These are phyloP conservation scores for Aphyosemion australe DNA, from an alignment of 2,113 vertebrate species.

Conservation along the genomic window DNA sequence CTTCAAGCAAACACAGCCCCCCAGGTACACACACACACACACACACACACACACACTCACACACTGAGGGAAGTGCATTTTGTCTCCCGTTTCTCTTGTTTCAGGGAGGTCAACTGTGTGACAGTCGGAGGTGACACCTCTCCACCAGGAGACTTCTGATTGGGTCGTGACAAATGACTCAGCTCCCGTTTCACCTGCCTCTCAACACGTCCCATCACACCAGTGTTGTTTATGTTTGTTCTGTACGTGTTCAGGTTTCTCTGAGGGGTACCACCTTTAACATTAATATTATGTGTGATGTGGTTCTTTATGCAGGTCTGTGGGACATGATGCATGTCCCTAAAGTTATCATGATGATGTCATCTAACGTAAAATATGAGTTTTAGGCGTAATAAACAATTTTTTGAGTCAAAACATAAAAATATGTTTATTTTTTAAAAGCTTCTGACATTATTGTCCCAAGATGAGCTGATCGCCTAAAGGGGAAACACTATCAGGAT, in stretches of 20 bases:
- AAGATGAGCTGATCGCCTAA: no score
- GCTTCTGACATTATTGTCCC: not conserved
- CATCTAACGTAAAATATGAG: no score
- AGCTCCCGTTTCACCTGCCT: slow-evolving; percentile 60
- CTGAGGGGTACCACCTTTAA: no score
- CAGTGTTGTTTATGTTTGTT: slow-evolving; percentile 2
- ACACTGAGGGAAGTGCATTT: slow-evolving; percentile 47
- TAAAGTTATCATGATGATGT: not conserved
- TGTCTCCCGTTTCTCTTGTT: slow-evolving; percentile 70
- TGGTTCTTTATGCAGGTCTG: no score
- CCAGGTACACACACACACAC: slow-evolving; percentile 23
- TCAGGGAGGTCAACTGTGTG: slow-evolving; percentile 75
- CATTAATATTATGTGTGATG: no score
- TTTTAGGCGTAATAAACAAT: no score
- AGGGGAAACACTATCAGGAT: not conserved
- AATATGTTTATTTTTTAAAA: not conserved
- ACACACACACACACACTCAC: slow-evolving; percentile 21
- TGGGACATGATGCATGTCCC: not conserved
- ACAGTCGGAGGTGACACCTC: slow-evolving; percentile 72
- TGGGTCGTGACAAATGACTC: slow-evolving; percentile 58
- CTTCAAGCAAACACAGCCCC: slow-evolving; percentile 58
- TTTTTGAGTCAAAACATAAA: no score
- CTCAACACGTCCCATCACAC: slow-evolving; percentile 33
- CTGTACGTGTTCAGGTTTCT: not conserved
- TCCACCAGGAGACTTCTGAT: slow-evolving; percentile 42